These are phyloP conservation scores for Liparis tanakae DNA, from an alignment of 2,797 vertebrate genomes.

Conservation along the genomic window DNA sequence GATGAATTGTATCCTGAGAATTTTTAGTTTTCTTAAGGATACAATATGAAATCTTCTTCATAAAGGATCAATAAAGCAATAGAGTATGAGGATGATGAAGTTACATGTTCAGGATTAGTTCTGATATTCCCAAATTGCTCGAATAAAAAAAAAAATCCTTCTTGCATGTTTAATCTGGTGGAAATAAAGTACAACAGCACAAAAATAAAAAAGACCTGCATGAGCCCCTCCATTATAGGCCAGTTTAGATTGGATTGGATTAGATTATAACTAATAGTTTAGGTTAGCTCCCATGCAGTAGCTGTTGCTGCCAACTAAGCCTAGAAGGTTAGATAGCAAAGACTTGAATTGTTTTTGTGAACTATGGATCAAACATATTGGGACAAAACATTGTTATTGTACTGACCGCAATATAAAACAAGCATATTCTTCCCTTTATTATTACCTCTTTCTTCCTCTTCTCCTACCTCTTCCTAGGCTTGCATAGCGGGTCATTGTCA, in stretches of 20 bases:
- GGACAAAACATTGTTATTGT: not conserved
- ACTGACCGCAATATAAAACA: not conserved
- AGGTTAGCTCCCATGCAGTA: not conserved
- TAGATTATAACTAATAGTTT: no score
- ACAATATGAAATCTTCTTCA: not conserved
- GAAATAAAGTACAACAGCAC: not conserved
- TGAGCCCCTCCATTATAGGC: not conserved
- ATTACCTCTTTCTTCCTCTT: not conserved
- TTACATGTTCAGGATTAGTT: not conserved
- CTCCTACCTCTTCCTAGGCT: not conserved
- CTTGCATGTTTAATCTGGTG: not conserved
- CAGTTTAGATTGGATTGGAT: slow-evolving; percentile 21
- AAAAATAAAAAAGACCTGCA: not conserved
- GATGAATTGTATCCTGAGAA: not conserved
- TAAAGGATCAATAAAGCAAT: not conserved
- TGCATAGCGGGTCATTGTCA: not conserved
- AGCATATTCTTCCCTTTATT: not conserved
- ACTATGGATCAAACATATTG: not conserved
- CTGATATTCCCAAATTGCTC: not conserved
- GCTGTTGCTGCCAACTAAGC: not conserved
- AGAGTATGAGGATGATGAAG: not conserved
- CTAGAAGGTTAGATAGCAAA: not conserved
- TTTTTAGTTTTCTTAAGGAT: not conserved
- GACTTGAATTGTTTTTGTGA: no score
- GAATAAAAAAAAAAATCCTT: not conserved